Percentiles rank a stretch among this genome's conserved stretches.
phyloP scores from a whole-genome alignment of 2,113 vertebrate genomes.

The Calidris pugnax region DNA sequence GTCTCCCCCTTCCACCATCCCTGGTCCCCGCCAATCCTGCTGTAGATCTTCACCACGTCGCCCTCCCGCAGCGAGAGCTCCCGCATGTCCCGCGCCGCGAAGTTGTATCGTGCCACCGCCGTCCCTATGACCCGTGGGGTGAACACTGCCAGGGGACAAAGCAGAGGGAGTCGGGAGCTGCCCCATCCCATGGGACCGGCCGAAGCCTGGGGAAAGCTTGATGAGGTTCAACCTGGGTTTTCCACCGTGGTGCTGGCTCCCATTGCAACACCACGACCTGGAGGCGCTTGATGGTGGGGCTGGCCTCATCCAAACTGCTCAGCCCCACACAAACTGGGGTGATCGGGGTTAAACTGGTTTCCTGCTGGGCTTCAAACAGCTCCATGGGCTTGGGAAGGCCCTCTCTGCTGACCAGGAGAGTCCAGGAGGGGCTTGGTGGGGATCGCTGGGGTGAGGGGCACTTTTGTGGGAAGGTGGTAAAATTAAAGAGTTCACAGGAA shows the following conservation, averaged over 20 bases:
- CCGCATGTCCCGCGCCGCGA: slow-evolving; percentile 95
- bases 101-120: slow-evolving; percentile 95
- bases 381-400: background rate
- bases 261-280: background rate
- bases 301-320: background rate
- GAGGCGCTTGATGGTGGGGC: background rate
- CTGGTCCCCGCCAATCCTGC: slow-evolving; percentile 95
- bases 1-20: slow-evolving; percentile 99
- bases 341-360: background rate
- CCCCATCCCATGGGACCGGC: fast-evolving
- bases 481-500: background rate
- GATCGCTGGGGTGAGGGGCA: background rate
- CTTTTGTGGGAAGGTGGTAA: background rate
- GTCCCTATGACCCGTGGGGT: slow-evolving; percentile 91
- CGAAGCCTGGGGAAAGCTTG: slow-evolving; percentile 7
- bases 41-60: slow-evolving; percentile 96
- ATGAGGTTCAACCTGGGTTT: slow-evolving; percentile 37
- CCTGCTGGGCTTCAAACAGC: background rate
- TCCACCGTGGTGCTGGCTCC: fast-evolving
- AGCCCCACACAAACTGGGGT: too few relatives aligned
- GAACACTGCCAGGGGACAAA: slow-evolving; percentile 81
- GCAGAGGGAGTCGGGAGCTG: background rate
- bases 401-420: background rate
- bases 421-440: background rate
- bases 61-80: slow-evolving; percentile 94